Evolutionary conservation across 2,113 vertebrate genomes (phyloP).

Genomic region (Saccopteryx leptura): DNA sequence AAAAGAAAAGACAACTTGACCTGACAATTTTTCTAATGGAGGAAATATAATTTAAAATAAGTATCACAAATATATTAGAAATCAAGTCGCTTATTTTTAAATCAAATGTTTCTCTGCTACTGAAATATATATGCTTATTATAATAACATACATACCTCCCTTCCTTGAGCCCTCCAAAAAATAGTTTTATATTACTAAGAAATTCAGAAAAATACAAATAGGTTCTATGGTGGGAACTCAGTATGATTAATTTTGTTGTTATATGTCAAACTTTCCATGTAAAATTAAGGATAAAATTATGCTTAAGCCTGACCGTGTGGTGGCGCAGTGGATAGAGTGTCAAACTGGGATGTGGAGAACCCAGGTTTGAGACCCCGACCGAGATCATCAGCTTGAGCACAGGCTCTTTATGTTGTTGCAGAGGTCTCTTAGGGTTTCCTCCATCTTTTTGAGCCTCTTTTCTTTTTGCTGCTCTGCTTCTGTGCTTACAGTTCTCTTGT

Average conservation of each 20-base stretch:
- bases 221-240: constrained; percentile 4
- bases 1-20: not conserved
- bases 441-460: too few relatives aligned
- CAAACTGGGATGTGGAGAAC: too few relatives aligned
- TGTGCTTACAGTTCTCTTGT: too few relatives aligned
- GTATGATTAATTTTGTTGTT: constrained; percentile 6
- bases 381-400: too few relatives aligned
- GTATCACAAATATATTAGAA: constrained; percentile 25
- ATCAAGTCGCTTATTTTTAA: not conserved
- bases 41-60: constrained; percentile 37
- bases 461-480: too few relatives aligned
- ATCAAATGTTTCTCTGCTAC: constrained; percentile 17
- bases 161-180: not conserved
- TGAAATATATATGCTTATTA: not conserved
- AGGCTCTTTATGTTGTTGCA: too few relatives aligned
- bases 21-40: not conserved
- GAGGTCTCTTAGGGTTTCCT: too few relatives aligned
- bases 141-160: not conserved
- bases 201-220: not conserved
- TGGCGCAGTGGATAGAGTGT: too few relatives aligned
- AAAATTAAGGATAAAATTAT: not conserved
- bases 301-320: too few relatives aligned
- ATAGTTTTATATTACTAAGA: not conserved
- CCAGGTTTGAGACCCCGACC: too few relatives aligned
- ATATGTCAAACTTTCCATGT: not conserved